Evolutionary conservation across 2,888 invertebrate genomes (phyloP), one percentile per base, ranked within the genome.

Genomic region (Pheosia gnoma): DNA sequence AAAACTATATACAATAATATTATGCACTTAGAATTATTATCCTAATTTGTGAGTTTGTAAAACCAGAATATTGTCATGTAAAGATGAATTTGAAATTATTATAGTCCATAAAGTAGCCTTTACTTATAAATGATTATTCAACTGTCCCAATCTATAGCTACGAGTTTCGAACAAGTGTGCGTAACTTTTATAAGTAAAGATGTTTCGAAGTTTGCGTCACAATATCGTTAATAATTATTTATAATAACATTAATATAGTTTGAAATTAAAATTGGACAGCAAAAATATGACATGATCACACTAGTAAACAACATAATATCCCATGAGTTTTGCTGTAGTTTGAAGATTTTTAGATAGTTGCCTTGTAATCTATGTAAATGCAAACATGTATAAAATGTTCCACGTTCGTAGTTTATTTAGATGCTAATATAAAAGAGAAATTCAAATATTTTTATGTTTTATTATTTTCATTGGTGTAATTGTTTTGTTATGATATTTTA

Each of bases 361-460:
- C 86, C 85, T 89, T 91, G 88, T 89, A 89, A 87, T 89, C 83
- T 90, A 89, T 91, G 89, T 91, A 92, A 90, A 91, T 88, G 88
- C 84, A 82, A 85, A 84, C 75, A 79, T 90, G 89, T 91, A 89
- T 84, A 88, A 89, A 87, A 81, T 71, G 77, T 85, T 80, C 77
- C 75, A 85, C 80, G 75, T 83, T 86, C 68, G 74, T 89, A 90
- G 85, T 81, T 79, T 80, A 82, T 81, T 77, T 88, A 88, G 83
- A 85, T 84, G 72, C 68, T 80, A 82, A 74, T 75, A 77, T 74
- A 80, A 78, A 81, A 80, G 81, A 85, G 77, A 88, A 86, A 86
- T 89, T 89, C 80, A 77, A 86, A 88, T 83, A 83, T 85, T 84
- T 83, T 87, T 81, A 76, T 82, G 82, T 83, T 81, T 78, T 82